These are phyloP conservation scores for Acrobeloides nanus DNA, from an alignment of 2,888 invertebrate species.

Conservation along the genomic window DNA sequence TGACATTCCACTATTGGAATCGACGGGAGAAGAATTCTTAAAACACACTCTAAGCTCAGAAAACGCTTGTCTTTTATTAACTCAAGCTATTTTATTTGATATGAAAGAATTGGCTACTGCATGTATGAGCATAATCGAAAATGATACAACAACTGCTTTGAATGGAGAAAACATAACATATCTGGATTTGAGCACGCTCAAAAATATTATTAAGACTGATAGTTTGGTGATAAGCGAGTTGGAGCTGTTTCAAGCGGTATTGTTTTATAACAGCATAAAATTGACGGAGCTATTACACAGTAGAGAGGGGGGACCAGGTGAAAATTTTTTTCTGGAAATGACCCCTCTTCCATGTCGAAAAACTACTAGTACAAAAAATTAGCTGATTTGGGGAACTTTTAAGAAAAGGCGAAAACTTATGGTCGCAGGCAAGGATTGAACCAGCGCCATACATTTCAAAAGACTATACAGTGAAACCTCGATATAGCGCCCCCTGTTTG, in stretches of 20 bases:
- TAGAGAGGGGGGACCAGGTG: neutral
- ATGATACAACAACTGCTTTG: conserved; percentile 72
- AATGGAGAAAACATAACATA: conserved; percentile 73
- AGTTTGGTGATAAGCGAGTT: conserved; percentile 72
- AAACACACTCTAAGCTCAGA: conserved; percentile 70
- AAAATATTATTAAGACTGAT: conserved; percentile 70
- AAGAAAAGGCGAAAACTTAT: too few relatives aligned
- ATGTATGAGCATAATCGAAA: conserved; percentile 75
- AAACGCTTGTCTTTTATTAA: conserved; percentile 74
- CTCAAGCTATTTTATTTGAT: conserved; percentile 71
- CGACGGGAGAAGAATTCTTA: conserved; percentile 73
- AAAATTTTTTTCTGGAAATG: too few relatives aligned
- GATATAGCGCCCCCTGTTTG: too few relatives aligned
- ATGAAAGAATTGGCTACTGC: conserved; percentile 73
- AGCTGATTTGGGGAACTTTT: conserved; percentile 2
- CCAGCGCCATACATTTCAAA: too few relatives aligned
- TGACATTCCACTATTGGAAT: conserved; percentile 73
- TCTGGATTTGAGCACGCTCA: conserved; percentile 72
- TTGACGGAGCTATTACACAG: neutral
- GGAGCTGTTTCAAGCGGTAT: conserved; percentile 69
- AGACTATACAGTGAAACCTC: too few relatives aligned
- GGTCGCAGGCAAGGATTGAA: too few relatives aligned
- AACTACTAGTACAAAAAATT: neutral
- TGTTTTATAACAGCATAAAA: conserved; percentile 49
- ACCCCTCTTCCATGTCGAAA: too few relatives aligned